Evolutionary conservation across 1,140 invertebrate species (phyloP).

Genomic region (Drosophila grimshawi): DNA sequence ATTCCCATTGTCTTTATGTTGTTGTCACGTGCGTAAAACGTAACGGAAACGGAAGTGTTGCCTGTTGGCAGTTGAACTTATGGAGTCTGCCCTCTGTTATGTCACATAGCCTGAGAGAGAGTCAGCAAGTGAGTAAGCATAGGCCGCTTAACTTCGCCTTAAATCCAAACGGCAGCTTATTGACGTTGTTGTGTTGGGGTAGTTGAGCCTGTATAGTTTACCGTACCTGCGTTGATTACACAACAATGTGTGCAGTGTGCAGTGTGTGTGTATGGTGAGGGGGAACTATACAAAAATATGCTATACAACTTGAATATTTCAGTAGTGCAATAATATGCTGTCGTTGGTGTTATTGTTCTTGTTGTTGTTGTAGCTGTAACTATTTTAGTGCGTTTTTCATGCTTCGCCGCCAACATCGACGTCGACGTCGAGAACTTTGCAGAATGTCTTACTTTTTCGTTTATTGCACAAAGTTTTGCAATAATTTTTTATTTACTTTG

Average conservation of each 20-base stretch:
- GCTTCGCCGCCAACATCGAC: slow-evolving; percentile 42
- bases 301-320: slow-evolving; percentile 18
- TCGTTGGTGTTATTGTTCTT: slow-evolving; percentile 30
- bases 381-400: slow-evolving; percentile 79
- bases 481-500: slow-evolving; percentile 81
- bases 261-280: background rate
- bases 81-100: slow-evolving; percentile 16
- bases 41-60: slow-evolving; percentile 65
- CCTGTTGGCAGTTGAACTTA: slow-evolving; percentile 45
- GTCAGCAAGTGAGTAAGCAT: background rate
- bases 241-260: slow-evolving; percentile 45
- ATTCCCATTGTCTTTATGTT: slow-evolving; percentile 25
- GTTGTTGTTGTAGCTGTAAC: slow-evolving; percentile 50
- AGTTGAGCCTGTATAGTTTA: slow-evolving; percentile 3
- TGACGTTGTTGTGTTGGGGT: slow-evolving; percentile 8
- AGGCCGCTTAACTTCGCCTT: slow-evolving; percentile 62
- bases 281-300: slow-evolving; percentile 18
- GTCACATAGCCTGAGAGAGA: background rate
- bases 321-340: slow-evolving; percentile 37
- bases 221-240: slow-evolving; percentile 74
- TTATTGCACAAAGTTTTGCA: slow-evolving; percentile 79
- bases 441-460: slow-evolving; percentile 80
- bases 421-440: slow-evolving; percentile 14
- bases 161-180: slow-evolving; percentile 47
- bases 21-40: slow-evolving; percentile 58